Evolutionary conservation across 2,888 invertebrate species (phyloP), one percentile per base, ranked within the genome.

Genomic region (Folsomia candida): DNA sequence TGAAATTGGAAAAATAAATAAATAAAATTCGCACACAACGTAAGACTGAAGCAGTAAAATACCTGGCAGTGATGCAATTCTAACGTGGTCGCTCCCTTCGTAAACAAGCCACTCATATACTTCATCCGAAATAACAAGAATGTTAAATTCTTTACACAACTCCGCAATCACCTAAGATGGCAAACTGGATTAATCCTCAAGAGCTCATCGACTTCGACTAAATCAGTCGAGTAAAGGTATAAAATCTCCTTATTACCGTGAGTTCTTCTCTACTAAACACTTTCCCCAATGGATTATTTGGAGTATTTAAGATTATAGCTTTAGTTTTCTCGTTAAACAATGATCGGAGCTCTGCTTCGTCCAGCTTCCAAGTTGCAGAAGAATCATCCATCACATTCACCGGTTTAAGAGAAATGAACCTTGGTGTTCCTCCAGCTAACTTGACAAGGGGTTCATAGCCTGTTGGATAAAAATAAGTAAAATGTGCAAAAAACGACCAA

Each of bases 251-350:
- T 20, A 63, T 61, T 72, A 79, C 79, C 62, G 67, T 71, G 2
- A 79, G 64, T 83, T 94, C 94, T 1, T 87, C 83, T 37, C 81
- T 78, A 0, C 87, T 87, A 81, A 90, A 91, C 25, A 96, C 92
- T 85, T 99, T 99, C 59, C 99, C 99, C 0, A 95, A 83, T 0
- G 99, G 99, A 84, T 99, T 99, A 84, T 99, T 93, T 0, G 99
- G 99, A 0, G 97, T 97, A 84, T 98, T 99, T n/a, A 98, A 80
- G 68, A 99, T 91, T 1, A 99, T 89, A 83, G 92, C 89, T 86
- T 98, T 99, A 0, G 99, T 99, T 82, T 91, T 93, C 1, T 85
- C 82, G 79, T 88, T 95, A 83, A 99, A 97, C 6, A 94, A 85
- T 0, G 87, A 86, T 69, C 88, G 88, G 29, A 99, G 83, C 82